A percentile compares a stretch with the other conserved stretches of the same genome.
Evolutionary conservation across 2,888 invertebrate species (phyloP).

Genomic region (Frankliniella intonsa): DNA sequence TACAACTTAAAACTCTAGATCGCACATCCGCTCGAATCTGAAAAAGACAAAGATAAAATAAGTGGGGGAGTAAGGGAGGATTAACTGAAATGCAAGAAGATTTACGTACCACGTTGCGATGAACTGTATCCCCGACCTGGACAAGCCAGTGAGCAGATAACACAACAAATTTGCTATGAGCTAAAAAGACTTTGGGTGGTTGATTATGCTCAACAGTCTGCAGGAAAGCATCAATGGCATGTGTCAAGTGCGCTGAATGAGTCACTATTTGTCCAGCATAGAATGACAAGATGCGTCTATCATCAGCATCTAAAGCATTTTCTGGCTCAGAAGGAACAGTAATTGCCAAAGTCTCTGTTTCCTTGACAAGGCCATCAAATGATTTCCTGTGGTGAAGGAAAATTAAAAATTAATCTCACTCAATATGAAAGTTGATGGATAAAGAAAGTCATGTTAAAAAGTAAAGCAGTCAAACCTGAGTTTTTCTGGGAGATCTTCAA

Average conservation of each 20-base stretch:
- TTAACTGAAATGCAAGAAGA: not conserved
- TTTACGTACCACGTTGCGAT: constrained; percentile 62
- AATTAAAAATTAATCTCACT: not conserved
- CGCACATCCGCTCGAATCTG: constrained; percentile 63
- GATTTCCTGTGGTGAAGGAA: constrained; percentile 50
- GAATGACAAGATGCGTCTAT: constrained; percentile 70
- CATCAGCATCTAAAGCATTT: constrained; percentile 62
- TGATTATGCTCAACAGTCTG: constrained; percentile 88
- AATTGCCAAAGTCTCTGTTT: constrained; percentile 61
- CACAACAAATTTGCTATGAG: constrained; percentile 91
- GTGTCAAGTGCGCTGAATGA: constrained; percentile 77
- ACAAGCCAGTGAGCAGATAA: constrained; percentile 90
- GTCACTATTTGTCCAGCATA: constrained; percentile 83
- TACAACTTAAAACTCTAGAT: constrained; percentile 66
- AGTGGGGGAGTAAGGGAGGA: too few relatives aligned
- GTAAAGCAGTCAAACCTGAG: constrained; percentile 45
- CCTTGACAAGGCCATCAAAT: constrained; percentile 69
- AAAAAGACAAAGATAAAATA: too few relatives aligned
- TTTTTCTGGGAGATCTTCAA: constrained; percentile 67
- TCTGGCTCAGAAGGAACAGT: constrained; percentile 53
- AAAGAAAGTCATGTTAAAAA: not conserved
- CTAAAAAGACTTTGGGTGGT: constrained; percentile 71
- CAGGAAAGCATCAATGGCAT: constrained; percentile 88
- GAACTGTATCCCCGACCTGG: constrained; percentile 89
- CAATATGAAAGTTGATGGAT: not conserved